phyloP scores from a whole-genome alignment of 2,888 invertebrate genomes.

The Ischnus inquisitorius region DNA sequence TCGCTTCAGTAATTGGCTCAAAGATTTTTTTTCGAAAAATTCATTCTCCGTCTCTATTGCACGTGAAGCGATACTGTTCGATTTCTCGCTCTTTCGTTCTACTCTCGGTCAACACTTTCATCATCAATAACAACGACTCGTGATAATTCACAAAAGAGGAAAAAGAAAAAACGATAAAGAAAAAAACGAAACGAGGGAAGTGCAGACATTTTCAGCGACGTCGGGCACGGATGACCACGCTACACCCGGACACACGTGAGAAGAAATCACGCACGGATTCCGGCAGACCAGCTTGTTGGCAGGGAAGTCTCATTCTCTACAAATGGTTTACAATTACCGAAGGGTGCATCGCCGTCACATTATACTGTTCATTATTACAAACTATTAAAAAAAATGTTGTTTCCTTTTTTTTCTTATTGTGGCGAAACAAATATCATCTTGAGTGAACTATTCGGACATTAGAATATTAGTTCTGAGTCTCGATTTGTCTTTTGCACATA shows the following conservation, averaged over 20 bases:
- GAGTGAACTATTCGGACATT: neutral
- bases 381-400: neutral
- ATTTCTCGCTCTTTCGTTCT: slow-evolving; percentile 36
- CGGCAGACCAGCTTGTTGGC: slow-evolving; percentile 85
- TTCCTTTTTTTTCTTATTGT: slow-evolving; percentile 22
- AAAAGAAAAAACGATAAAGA: slow-evolving; percentile 46
- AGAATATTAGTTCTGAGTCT: slow-evolving; percentile 6
- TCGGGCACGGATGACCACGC: slow-evolving; percentile 81
- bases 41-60: slow-evolving; percentile 16
- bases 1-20: slow-evolving; percentile 30
- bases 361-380: slow-evolving; percentile 17
- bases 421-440: neutral
- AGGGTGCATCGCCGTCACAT: slow-evolving; percentile 81
- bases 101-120: slow-evolving; percentile 30
- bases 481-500: neutral
- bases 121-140: slow-evolving; percentile 49
- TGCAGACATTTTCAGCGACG: slow-evolving; percentile 82
- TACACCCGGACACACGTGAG: slow-evolving; percentile 81
- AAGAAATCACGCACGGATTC: slow-evolving; percentile 84
- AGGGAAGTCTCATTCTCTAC: slow-evolving; percentile 85
- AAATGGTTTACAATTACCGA: slow-evolving; percentile 84
- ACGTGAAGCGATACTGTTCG: slow-evolving; percentile 16
- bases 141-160: slow-evolving; percentile 36
- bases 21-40: neutral
- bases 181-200: slow-evolving; percentile 69